Evolutionary conservation across 1,140 invertebrate species (phyloP).

Genomic region (Drosophila sp.): DNA sequence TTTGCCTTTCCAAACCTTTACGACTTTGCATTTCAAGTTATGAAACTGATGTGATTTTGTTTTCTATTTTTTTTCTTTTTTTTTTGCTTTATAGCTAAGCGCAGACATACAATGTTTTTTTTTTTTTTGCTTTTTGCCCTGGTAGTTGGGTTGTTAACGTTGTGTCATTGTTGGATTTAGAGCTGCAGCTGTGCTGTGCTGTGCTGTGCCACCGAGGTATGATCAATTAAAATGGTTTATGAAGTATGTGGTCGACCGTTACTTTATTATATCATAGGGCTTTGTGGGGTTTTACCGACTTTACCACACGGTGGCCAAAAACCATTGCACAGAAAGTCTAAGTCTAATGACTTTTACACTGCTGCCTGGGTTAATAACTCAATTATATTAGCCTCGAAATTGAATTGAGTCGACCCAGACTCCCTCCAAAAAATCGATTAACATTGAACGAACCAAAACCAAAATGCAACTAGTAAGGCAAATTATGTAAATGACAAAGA

Average conservation of each 20-base stretch:
- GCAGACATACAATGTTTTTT: slow-evolving; percentile 20
- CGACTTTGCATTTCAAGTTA: slow-evolving; percentile 32
- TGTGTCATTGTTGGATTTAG: slow-evolving; percentile 52
- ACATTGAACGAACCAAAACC: slow-evolving; percentile 14
- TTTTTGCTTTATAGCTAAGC: slow-evolving; percentile 31
- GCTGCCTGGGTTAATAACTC: slow-evolving; percentile 21
- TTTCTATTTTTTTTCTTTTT: slow-evolving; percentile 36
- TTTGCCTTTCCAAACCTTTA: slow-evolving; percentile 40
- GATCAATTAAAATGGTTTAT: slow-evolving; percentile 43
- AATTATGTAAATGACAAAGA: slow-evolving; percentile 33
- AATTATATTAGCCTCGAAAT: slow-evolving; percentile 2
- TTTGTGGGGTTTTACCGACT: background rate
- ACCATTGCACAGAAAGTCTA: slow-evolving; percentile 5
- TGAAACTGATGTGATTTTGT: slow-evolving; percentile 43
- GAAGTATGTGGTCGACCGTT: slow-evolving; percentile 26
- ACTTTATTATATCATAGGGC: slow-evolving; percentile 32
- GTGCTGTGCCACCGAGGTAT: slow-evolving; percentile 41
- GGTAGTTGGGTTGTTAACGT: slow-evolving; percentile 27
- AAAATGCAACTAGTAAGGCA: slow-evolving; percentile 17
- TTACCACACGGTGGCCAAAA: background rate
- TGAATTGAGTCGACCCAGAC: background rate
- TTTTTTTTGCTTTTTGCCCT: slow-evolving; percentile 35
- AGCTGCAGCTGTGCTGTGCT: slow-evolving; percentile 32
- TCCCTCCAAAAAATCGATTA: slow-evolving; percentile 6
- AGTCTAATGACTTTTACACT: slow-evolving; percentile 22